Evolutionary conservation across 2,797 vertebrate species (phyloP).

Genomic region (Holocentrus rufus): DNA sequence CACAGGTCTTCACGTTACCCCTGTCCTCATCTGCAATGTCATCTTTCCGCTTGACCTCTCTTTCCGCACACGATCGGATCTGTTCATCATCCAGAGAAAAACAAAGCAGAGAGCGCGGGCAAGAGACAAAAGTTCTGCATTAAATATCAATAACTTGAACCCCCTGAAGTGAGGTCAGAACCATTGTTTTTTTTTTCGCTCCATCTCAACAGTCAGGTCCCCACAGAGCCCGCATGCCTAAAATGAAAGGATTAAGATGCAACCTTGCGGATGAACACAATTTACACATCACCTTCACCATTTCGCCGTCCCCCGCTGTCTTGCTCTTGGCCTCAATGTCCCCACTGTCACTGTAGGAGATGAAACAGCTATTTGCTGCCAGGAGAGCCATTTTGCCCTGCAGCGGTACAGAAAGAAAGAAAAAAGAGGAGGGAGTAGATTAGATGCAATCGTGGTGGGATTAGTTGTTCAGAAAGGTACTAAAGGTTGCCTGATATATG

Average conservation of each 20-base stretch:
- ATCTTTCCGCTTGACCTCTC: constrained; percentile 89
- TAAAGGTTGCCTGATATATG: constrained; percentile 55
- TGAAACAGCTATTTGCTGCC: constrained; percentile 94
- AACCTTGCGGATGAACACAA: constrained; percentile 50
- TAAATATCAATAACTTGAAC: constrained; percentile 50
- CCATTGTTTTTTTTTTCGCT: constrained; percentile 14
- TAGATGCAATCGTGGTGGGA: constrained; percentile 49
- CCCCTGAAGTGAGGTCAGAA: constrained; percentile 43
- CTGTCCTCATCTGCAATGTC: constrained; percentile 95
- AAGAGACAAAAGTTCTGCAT: constrained; percentile 23
- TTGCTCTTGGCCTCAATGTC: constrained; percentile 94
- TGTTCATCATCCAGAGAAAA: constrained; percentile 60
- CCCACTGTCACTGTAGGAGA: constrained; percentile 94
- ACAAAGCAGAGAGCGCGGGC: not conserved
- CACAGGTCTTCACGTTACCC: constrained; percentile 95
- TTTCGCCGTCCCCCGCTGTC: constrained; percentile 91
- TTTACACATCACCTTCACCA: constrained; percentile 91
- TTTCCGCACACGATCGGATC: constrained; percentile 91
- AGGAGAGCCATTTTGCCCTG: constrained; percentile 95
- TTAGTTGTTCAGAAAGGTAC: constrained; percentile 54
- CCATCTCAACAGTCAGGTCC: constrained; percentile 34
- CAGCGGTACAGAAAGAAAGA: constrained; percentile 48
- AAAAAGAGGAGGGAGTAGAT: constrained; percentile 45
- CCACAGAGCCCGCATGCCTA: constrained; percentile 37
- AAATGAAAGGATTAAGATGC: constrained; percentile 56